Conservation (phyloP, 2,797 vertebrate genomes). For the Phalanger gymnotis region DNA sequence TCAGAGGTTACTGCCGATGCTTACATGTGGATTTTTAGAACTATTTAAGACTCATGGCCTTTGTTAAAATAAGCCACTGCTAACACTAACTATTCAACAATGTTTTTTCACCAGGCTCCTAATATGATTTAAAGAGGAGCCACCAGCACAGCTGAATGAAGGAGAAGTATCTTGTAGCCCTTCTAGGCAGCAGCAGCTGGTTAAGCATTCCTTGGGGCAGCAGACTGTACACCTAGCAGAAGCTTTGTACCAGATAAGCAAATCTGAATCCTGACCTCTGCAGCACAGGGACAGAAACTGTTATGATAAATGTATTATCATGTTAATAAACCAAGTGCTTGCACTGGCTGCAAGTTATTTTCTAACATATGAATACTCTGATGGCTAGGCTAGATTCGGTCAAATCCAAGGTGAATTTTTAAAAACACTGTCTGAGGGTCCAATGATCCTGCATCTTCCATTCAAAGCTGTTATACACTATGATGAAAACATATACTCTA, state of each 20-base stretch:
- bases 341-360: neutral
- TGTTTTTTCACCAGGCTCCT: neutral
- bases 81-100: neutral
- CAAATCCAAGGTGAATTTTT: conserved; percentile 12
- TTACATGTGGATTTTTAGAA: neutral
- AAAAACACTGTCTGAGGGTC: conserved; percentile 24
- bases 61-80: neutral
- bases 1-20: neutral
- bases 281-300: neutral
- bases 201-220: neutral
- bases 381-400: conserved; percentile 13
- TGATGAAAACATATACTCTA: neutral
- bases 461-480: neutral
- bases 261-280: conserved; percentile 2
- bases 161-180: conserved; percentile 31
- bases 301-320: neutral
- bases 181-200: conserved; percentile 47
- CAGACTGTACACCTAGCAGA: conserved; percentile 33
- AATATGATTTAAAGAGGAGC: neutral
- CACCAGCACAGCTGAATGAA: neutral
- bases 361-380: neutral
- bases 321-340: neutral
- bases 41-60: neutral
- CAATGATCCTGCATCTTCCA: neutral
- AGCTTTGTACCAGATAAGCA: neutral